A percentile compares a stretch with the other conserved stretches of the same genome.
These are phyloP conservation scores for Sitta carolinensis DNA, from an alignment of 2,797 vertebrate genomes.

Conservation along the genomic window DNA sequence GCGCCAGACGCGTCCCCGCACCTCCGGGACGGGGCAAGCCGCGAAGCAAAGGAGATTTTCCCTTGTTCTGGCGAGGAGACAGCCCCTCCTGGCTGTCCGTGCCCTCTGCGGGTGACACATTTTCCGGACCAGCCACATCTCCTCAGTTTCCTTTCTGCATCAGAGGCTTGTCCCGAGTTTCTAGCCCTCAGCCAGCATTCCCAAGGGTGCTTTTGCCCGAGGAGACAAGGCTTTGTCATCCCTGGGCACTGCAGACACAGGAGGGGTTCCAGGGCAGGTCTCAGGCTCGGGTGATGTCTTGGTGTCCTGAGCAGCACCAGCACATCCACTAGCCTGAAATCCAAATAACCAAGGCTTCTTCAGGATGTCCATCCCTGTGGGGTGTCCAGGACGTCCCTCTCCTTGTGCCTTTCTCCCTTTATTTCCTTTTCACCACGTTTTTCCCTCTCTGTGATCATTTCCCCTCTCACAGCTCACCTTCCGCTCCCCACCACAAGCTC, in stretches of 20 bases:
- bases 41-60: not conserved
- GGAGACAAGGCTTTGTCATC: not conserved
- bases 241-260: rapidly evolving
- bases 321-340: rapidly evolving
- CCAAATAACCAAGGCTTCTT: not conserved
- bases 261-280: not conserved
- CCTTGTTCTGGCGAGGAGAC: rapidly evolving
- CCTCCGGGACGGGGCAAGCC: not conserved
- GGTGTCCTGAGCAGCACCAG: not conserved
- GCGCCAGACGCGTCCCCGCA: not conserved
- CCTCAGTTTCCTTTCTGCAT: rapidly evolving
- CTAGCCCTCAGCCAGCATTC: not conserved
- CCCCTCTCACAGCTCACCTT: rapidly evolving
- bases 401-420: not conserved
- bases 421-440: not conserved
- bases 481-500: rapidly evolving
- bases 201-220: rapidly evolving
- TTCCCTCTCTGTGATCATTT: not conserved
- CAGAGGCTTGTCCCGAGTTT: not conserved
- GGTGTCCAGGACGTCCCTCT: rapidly evolving
- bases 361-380: no score
- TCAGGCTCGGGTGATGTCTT: no score
- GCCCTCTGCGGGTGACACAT: not conserved
- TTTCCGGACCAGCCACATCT: rapidly evolving
- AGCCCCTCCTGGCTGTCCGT: rapidly evolving